Conservation (phyloP, 2,797 vertebrate genomes). For the Myiotriccus ornatus region DNA sequence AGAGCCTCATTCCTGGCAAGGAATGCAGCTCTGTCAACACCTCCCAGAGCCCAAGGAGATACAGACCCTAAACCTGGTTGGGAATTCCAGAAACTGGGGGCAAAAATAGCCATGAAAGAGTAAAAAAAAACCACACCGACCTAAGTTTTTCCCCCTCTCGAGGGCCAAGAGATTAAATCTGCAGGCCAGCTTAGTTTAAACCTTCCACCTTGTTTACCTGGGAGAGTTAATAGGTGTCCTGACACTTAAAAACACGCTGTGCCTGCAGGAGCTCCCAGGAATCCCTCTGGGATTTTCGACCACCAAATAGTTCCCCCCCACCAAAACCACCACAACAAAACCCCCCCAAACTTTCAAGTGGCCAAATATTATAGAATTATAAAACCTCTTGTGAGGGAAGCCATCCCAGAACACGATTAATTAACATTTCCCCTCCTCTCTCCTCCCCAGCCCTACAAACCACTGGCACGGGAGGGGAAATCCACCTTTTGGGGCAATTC, state of each 20-base stretch:
- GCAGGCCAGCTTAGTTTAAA: neutral
- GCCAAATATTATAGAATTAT: no score
- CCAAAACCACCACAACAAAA: no score
- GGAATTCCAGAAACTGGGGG: neutral
- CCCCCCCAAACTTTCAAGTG: neutral
- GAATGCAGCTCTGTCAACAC: neutral
- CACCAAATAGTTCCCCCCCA: no score
- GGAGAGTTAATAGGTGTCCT: neutral
- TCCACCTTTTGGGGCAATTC: no score
- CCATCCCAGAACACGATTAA: no score
- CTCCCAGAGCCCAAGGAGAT: neutral
- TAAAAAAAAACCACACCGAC: no score
- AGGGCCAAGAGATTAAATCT: neutral
- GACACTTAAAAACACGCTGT: rapidly evolving
- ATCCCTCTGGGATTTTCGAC: neutral
- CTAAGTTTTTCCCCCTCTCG: neutral
- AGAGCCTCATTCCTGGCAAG: neutral
- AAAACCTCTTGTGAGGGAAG: neutral
- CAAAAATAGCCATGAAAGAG: neutral
- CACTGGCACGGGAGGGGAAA: no score
- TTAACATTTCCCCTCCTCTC: no score
- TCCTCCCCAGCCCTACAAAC: no score
- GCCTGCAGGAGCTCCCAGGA: neutral
- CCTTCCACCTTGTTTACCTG: neutral
- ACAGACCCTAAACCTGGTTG: neutral